These are phyloP conservation scores for Lipophrys pholis DNA, from an alignment of 2,113 vertebrate genomes.

Conservation along the genomic window DNA sequence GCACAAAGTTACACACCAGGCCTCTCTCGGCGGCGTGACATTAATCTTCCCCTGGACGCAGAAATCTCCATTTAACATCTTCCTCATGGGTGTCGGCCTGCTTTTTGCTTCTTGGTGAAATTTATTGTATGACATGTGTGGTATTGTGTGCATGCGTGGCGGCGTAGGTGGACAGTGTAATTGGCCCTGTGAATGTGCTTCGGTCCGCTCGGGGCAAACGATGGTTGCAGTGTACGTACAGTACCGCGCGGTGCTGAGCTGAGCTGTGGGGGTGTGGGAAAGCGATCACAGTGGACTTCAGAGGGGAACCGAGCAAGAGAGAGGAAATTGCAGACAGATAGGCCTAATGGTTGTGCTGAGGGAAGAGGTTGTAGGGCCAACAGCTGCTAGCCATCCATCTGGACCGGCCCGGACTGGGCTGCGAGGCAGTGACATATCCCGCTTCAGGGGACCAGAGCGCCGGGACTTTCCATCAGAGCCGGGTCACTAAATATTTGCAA, in stretches of 20 bases:
- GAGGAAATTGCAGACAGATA: constrained; percentile 78
- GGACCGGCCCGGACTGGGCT: constrained; percentile 50
- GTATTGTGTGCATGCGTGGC: constrained; percentile 16
- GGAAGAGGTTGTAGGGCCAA: constrained; percentile 75
- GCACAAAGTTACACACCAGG: constrained; percentile 45
- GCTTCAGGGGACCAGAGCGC: constrained; percentile 31
- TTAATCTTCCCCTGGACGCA: constrained; percentile 56
- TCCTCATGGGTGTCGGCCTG: constrained; percentile 65
- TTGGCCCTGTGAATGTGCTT: constrained; percentile 61
- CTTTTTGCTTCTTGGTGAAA: constrained; percentile 44
- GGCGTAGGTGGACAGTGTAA: constrained; percentile 69
- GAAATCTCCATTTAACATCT: constrained; percentile 61
- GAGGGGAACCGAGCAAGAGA: constrained; percentile 69
- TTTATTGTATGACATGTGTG: constrained; percentile 27
- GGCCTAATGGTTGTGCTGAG: constrained; percentile 73
- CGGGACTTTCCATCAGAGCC: constrained; percentile 58
- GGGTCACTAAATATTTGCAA: constrained; percentile 39
- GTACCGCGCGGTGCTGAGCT: constrained; percentile 45
- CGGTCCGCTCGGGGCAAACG: constrained; percentile 52
- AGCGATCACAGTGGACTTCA: constrained; percentile 67
- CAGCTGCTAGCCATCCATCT: constrained; percentile 80
- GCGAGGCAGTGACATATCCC: constrained; percentile 42
- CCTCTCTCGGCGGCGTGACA: constrained; percentile 29
- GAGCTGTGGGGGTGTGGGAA: constrained; percentile 79
- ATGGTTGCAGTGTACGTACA: constrained; percentile 56